Percentiles rank a stretch among this genome's conserved stretches.
These are phyloP conservation scores for Lithosia quadra DNA, from an alignment of 2,888 invertebrate genomes.

Conservation along the genomic window DNA sequence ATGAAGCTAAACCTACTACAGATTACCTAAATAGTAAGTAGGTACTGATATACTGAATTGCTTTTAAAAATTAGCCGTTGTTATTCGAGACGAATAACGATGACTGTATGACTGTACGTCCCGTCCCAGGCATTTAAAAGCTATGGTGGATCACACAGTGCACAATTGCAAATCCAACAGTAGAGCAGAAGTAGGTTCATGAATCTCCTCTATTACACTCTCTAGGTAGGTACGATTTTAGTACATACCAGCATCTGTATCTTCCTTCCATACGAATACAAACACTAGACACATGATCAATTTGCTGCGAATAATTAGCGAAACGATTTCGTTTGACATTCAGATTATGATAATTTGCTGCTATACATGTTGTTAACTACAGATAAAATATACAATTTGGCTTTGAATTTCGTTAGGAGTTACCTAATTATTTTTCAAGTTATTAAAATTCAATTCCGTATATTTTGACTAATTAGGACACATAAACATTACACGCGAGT, in stretches of 20 bases:
- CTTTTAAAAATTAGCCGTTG: too few species aligned
- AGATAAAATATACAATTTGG: neutral
- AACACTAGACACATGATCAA: neutral
- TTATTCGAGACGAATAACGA: too few species aligned
- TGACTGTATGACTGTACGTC: too few species aligned
- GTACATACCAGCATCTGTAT: neutral
- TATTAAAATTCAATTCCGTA: constrained; percentile 4
- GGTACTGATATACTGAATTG: too few species aligned
- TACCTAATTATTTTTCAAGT: neutral
- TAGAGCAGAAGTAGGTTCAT: too few species aligned
- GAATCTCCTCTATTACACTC: too few species aligned
- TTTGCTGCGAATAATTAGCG: neutral
- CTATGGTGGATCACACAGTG: too few species aligned
- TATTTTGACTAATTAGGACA: neutral
- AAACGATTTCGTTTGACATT: neutral
- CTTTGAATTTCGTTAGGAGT: neutral
- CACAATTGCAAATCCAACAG: too few species aligned
- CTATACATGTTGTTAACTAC: neutral
- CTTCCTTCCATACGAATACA: neutral
- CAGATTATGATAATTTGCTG: neutral
- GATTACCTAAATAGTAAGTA: too few species aligned
- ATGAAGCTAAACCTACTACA: too few species aligned
- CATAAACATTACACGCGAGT: neutral
- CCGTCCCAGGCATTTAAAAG: too few species aligned
- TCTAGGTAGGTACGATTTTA: too few species aligned